A percentile compares a stretch with the other conserved stretches of the same genome.
phyloP scores from a whole-genome alignment of 1,140 invertebrate genomes.

The Aphelenchoides fujianensis region DNA sequence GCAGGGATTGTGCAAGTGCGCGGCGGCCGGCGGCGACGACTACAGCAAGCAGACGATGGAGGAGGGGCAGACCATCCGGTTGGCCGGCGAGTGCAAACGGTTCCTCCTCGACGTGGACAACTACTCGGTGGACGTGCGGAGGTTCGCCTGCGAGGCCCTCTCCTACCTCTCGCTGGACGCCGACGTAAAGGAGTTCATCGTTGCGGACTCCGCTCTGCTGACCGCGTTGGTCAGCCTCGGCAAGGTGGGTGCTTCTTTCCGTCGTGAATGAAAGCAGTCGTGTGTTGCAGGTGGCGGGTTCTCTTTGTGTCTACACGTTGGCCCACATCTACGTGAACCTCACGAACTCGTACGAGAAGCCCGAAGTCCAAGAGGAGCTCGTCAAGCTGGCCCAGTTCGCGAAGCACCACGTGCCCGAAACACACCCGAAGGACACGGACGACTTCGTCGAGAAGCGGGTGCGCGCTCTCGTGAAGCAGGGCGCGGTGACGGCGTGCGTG shows the following conservation, averaged over 20 bases:
- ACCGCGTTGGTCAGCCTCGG: constrained; percentile 83
- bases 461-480: constrained; percentile 75
- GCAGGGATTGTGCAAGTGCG: constrained; percentile 90
- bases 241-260: constrained; percentile 62
- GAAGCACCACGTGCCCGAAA: constrained; percentile 94
- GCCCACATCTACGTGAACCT: constrained; percentile 80
- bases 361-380: constrained; percentile 93
- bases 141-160: constrained; percentile 82
- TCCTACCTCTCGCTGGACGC: constrained; percentile 95
- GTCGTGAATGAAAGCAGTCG: constrained; percentile 22
- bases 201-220: constrained; percentile 79
- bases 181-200: constrained; percentile 93
- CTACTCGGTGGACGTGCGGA: constrained; percentile 50
- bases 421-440: constrained; percentile 72
- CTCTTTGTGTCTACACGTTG: constrained; percentile 62
- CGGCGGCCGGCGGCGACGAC: constrained; percentile 91
- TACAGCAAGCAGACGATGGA: constrained; percentile 86
- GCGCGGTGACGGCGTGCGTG: constrained; percentile 82
- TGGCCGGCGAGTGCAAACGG: constrained; percentile 84
- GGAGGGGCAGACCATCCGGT: constrained; percentile 85
- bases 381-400: constrained; percentile 95
- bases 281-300: constrained; percentile 46
- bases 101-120: constrained; percentile 58
- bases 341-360: constrained; percentile 95
- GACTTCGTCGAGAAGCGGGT: constrained; percentile 85